Evolutionary conservation across 1,140 invertebrate genomes (phyloP).

Genomic region (Drosophila micromelanica): DNA sequence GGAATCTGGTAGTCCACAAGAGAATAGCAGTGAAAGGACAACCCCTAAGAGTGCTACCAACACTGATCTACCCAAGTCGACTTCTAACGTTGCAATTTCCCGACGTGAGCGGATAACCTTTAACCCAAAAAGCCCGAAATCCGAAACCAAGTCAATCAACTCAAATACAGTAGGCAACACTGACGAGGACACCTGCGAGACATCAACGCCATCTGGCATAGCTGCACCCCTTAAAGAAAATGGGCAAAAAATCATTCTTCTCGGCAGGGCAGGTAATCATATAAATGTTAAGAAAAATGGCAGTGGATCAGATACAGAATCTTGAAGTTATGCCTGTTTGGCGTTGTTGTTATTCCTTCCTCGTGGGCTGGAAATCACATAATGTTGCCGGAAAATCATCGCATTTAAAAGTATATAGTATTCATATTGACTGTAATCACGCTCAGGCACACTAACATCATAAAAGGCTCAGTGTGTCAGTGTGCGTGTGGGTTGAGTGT

Average conservation of each 20-base stretch:
- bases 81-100: too few relatives aligned
- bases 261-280: neutral
- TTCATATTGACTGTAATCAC: slow-evolving; percentile 8
- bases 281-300: neutral
- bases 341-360: neutral
- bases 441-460: slow-evolving; percentile 12
- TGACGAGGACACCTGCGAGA: too few relatives aligned
- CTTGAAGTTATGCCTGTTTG: neutral
- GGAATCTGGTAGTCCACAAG: too few relatives aligned
- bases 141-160: too few relatives aligned
- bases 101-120: too few relatives aligned
- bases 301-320: neutral
- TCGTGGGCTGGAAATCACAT: neutral
- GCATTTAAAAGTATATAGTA: neutral
- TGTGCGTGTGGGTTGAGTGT: slow-evolving; percentile 24
- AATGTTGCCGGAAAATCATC: neutral
- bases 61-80: too few relatives aligned
- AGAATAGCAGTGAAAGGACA: too few relatives aligned
- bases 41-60: too few relatives aligned
- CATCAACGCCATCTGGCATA: too few relatives aligned
- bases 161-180: too few relatives aligned
- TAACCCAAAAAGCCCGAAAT: too few relatives aligned
- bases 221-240: neutral
- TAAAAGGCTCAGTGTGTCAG: neutral
- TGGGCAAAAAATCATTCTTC: neutral